These are phyloP conservation scores for Regulus satrapa DNA, from an alignment of 2,113 vertebrate species.

Conservation along the genomic window DNA sequence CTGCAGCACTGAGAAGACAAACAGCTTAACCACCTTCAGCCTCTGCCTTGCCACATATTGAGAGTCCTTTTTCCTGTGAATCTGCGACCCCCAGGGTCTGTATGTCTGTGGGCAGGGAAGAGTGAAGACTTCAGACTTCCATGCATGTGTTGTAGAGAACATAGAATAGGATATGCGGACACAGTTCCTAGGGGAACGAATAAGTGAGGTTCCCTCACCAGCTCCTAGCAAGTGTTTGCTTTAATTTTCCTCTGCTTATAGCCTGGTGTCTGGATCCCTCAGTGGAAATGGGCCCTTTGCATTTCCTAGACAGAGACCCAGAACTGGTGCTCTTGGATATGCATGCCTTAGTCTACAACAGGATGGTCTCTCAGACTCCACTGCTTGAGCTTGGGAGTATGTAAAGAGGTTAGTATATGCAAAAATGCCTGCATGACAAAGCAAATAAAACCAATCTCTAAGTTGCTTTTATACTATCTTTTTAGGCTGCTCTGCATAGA, in stretches of 20 bases:
- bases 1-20: slow-evolving; percentile 55
- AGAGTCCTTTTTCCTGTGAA: slow-evolving; percentile 69
- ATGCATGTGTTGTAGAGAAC: not conserved
- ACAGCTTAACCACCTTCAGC: slow-evolving; percentile 82
- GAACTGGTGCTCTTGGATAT: not conserved
- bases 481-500: not conserved
- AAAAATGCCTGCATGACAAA: not conserved
- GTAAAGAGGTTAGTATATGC: not conserved
- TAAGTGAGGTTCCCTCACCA: not conserved
- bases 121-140: not conserved
- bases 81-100: not conserved
- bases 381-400: not conserved
- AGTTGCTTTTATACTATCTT: not conserved
- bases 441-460: not conserved
- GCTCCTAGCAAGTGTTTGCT: not conserved
- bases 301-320: not conserved
- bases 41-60: slow-evolving; percentile 69
- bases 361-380: not conserved
- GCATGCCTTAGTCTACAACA: not conserved
- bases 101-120: not conserved
- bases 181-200: not conserved
- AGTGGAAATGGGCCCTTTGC: not conserved
- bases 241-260: not conserved
- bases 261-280: not conserved
- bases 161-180: not conserved